Evolutionary conservation across 2,113 vertebrate genomes (phyloP).

Genomic region (Pluvialis apricaria): DNA sequence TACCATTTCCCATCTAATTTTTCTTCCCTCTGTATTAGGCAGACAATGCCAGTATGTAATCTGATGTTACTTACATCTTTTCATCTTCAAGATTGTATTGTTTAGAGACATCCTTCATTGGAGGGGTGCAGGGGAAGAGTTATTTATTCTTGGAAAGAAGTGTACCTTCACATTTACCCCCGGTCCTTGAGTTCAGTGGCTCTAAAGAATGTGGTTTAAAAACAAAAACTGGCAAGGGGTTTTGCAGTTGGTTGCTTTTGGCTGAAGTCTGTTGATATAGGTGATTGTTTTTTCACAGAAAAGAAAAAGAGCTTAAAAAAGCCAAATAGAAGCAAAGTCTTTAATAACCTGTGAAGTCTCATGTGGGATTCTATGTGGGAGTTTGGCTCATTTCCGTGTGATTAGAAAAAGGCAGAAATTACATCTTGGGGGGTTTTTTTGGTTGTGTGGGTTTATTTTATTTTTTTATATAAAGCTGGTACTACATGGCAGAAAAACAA

Average conservation of each 20-base stretch:
- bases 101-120: not conserved
- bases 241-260: not conserved
- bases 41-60: not conserved
- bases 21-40: not conserved
- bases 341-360: not conserved
- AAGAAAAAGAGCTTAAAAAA: not conserved
- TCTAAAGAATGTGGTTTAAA: not conserved
- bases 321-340: not conserved
- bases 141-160: not conserved
- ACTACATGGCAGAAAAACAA: not conserved
- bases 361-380: not conserved
- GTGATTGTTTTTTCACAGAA: not conserved
- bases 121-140: not conserved
- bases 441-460: not conserved
- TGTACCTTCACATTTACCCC: not conserved
- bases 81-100: accelerated
- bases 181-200: not conserved
- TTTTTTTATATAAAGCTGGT: not conserved
- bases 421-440: no score
- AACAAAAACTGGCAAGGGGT: not conserved
- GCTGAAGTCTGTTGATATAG: not conserved
- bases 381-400: not conserved
- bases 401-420: not conserved
- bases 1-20: not conserved
- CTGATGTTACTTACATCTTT: not conserved